Conservation (phyloP, 2,888 invertebrate species). For the Perizoma affinitatum region DNA sequence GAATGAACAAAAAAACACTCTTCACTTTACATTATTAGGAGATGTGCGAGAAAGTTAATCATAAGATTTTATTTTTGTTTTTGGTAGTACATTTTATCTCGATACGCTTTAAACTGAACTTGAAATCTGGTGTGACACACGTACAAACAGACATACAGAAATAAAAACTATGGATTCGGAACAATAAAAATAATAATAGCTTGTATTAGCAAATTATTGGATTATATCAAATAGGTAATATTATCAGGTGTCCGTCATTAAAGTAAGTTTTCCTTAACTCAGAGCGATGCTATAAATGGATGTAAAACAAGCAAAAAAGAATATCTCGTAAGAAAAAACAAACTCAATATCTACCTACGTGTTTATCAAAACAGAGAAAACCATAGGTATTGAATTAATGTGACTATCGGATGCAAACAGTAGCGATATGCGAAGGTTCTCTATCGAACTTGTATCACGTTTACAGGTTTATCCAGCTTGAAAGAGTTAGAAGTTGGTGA, state of each 20-base stretch:
- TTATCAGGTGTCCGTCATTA: not conserved
- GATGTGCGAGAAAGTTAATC: too few species aligned
- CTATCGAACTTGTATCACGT: slow-evolving; percentile 13
- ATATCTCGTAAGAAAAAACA: slow-evolving; percentile 5
- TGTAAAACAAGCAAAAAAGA: not conserved
- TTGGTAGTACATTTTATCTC: too few species aligned
- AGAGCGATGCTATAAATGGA: not conserved
- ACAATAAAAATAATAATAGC: too few species aligned
- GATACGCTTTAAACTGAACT: too few species aligned
- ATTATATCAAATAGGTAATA: too few species aligned
- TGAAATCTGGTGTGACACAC: too few species aligned
- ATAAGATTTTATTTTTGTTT: too few species aligned
- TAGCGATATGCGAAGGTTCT: slow-evolving; percentile 3
- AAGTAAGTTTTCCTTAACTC: not conserved
- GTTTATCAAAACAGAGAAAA: slow-evolving; percentile 16
- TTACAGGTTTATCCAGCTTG: slow-evolving; percentile 79
- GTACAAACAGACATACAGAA: too few species aligned
- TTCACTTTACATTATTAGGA: too few species aligned
- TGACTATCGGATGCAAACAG: slow-evolving; percentile 9
- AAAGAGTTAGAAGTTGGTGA: slow-evolving; percentile 85
- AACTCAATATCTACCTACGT: not conserved
- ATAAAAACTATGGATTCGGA: too few species aligned
- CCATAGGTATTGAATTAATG: slow-evolving; percentile 1
- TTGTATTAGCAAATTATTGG: too few species aligned
- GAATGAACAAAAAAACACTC: too few species aligned